Evolutionary conservation across 2,888 invertebrate genomes (phyloP).

Genomic region (Caenorhabditis doughertyi): DNA sequence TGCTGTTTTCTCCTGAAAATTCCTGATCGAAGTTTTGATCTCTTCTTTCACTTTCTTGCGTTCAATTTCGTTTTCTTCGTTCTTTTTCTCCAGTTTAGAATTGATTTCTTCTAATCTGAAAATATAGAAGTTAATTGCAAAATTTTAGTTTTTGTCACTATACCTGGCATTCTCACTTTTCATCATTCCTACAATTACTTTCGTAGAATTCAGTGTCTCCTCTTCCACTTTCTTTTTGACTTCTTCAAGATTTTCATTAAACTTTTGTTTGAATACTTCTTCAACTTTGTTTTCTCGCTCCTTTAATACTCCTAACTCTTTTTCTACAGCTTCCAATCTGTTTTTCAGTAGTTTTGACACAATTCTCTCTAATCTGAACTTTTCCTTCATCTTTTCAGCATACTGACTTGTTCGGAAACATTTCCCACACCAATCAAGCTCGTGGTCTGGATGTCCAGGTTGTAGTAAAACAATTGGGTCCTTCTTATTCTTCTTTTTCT

Average conservation of each 20-base stretch:
- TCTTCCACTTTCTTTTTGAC: not conserved
- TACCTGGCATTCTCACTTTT: not conserved
- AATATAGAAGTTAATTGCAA: not conserved
- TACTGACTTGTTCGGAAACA: not conserved
- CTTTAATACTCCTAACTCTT: not conserved
- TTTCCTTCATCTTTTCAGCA: not conserved
- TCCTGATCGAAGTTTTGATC: not conserved
- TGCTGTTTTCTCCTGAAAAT: not conserved
- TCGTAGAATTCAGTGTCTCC: not conserved
- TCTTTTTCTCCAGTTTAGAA: not conserved
- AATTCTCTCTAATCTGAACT: not conserved
- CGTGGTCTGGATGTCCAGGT: too few relatives aligned
- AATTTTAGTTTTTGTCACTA: not conserved
- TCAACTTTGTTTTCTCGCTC: not conserved
- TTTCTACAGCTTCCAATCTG: not conserved
- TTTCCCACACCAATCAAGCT: not conserved
- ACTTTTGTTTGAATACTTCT: not conserved
- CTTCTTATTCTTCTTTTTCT: too few relatives aligned
- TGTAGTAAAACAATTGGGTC: too few relatives aligned
- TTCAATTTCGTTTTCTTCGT: not conserved
- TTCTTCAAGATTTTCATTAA: not conserved
- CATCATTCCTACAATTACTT: not conserved
- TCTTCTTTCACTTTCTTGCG: not conserved
- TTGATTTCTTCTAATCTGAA: not conserved
- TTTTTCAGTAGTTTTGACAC: not conserved